Percentiles rank a stretch among this genome's conserved stretches.
These are phyloP conservation scores for Cromileptes altivelis DNA, from an alignment of 2,113 vertebrate species.

Conservation along the genomic window DNA sequence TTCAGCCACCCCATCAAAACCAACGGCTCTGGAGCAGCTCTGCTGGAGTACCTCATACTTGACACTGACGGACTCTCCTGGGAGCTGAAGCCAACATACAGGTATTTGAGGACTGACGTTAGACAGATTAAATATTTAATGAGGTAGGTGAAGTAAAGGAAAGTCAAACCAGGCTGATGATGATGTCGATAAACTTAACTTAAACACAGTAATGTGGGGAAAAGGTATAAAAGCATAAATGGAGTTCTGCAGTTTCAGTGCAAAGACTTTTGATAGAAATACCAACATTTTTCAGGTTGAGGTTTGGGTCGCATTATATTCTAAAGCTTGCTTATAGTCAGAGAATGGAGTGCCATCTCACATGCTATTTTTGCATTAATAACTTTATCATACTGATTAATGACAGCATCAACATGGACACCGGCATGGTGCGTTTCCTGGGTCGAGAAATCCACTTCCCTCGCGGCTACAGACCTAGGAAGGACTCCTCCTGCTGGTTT, in stretches of 20 bases:
- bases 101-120: constrained; percentile 24
- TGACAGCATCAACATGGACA: constrained; percentile 81
- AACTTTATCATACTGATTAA: background rate
- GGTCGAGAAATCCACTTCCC: constrained; percentile 86
- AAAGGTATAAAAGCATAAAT: background rate
- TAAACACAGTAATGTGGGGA: too few species aligned
- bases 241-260: too few species aligned
- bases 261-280: too few species aligned
- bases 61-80: constrained; percentile 84
- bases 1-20: constrained; percentile 83
- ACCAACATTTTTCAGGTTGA: background rate
- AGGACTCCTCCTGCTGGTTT: constrained; percentile 87
- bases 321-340: background rate
- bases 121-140: background rate
- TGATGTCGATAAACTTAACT: too few species aligned
- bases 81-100: constrained; percentile 80
- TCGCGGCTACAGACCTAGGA: constrained; percentile 72
- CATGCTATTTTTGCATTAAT: background rate
- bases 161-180: background rate
- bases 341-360: background rate
- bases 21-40: constrained; percentile 69
- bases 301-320: too few species aligned
- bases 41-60: constrained; percentile 83
- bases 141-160: background rate
- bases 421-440: constrained; percentile 76